phyloP scores from a whole-genome alignment of 1,140 invertebrate species.

The Sminthurides bifidus region DNA sequence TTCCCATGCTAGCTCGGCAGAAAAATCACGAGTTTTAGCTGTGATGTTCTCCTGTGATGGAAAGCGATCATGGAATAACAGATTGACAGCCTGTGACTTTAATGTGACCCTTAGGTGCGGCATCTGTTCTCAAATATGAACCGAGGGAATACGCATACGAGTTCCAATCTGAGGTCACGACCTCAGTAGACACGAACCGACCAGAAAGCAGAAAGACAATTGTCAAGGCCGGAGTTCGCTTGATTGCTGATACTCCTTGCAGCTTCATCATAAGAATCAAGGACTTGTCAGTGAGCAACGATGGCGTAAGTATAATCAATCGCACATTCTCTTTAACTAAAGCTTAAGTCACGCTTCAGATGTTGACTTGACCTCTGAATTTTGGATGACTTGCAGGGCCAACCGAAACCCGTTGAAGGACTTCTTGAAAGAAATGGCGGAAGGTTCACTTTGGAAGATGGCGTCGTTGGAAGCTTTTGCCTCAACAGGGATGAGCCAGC shows the following conservation, averaged over 20 bases:
- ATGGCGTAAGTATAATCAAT: slow-evolving; percentile 36
- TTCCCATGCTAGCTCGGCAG: too few species aligned
- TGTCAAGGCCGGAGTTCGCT: slow-evolving; percentile 46
- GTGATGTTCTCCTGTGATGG: too few species aligned
- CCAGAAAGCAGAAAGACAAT: slow-evolving; percentile 44
- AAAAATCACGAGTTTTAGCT: too few species aligned
- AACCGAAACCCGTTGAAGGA: slow-evolving; percentile 30
- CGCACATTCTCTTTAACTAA: not conserved
- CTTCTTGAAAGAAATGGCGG: too few species aligned
- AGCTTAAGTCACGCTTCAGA: not conserved
- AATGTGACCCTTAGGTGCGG: too few species aligned
- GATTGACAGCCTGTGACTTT: too few species aligned
- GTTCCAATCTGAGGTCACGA: slow-evolving; percentile 48
- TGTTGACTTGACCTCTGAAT: not conserved
- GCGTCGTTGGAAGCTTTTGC: slow-evolving; percentile 57
- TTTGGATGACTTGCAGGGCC: slow-evolving; percentile 17
- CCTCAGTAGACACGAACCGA: slow-evolving; percentile 45
- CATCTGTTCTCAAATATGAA: not conserved
- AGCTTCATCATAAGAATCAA: slow-evolving; percentile 48
- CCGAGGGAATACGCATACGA: slow-evolving; percentile 45
- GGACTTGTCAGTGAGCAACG: slow-evolving; percentile 43
- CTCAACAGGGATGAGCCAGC: slow-evolving; percentile 45
- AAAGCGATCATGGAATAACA: too few species aligned
- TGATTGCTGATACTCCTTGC: slow-evolving; percentile 50
- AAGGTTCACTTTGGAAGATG: slow-evolving; percentile 58